A percentile compares a stretch with the other conserved stretches of the same genome.
These are phyloP conservation scores for Subanguina moxae DNA, from an alignment of 1,140 invertebrate species.

Conservation along the genomic window DNA sequence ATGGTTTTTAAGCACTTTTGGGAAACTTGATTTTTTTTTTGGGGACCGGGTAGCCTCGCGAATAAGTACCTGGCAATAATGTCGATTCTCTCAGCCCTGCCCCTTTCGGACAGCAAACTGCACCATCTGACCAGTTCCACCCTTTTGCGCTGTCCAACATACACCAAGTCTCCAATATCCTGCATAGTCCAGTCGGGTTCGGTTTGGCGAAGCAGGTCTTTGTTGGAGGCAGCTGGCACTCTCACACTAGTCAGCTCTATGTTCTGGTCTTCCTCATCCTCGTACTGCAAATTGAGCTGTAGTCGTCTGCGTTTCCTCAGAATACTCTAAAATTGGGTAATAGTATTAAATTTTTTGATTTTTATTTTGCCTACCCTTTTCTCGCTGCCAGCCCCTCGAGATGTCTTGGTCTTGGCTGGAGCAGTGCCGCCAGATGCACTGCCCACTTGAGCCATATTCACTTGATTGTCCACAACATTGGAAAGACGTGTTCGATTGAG, in stretches of 20 bases:
- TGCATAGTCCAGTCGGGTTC: conserved; percentile 54
- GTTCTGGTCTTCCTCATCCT: conserved; percentile 33
- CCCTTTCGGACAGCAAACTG: conserved; percentile 51
- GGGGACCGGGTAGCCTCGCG: neutral
- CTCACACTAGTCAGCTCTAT: conserved; percentile 40
- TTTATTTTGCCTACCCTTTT: conserved; percentile 10
- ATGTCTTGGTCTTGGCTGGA: neutral
- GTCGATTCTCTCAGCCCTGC: conserved; percentile 58
- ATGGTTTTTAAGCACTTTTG: too few relatives aligned
- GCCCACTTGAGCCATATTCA: neutral
- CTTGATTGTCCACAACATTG: conserved; percentile 49
- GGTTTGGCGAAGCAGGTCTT: conserved; percentile 35
- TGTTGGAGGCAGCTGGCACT: conserved; percentile 4
- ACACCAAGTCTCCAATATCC: conserved; percentile 51
- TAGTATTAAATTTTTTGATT: too few relatives aligned
- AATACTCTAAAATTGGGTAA: conserved; percentile 26
- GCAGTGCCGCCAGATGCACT: neutral
- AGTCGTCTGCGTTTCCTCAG: conserved; percentile 39
- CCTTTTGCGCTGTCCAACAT: conserved; percentile 52
- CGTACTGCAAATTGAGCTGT: conserved; percentile 43
- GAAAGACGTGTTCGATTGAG: conserved; percentile 52
- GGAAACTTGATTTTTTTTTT: too few relatives aligned
- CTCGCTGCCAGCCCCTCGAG: conserved; percentile 1
- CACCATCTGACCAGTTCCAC: conserved; percentile 58
- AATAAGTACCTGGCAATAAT: conserved; percentile 53